These are phyloP conservation scores for Spodoptera exigua DNA, from an alignment of 2,888 invertebrate species.

Conservation along the genomic window DNA sequence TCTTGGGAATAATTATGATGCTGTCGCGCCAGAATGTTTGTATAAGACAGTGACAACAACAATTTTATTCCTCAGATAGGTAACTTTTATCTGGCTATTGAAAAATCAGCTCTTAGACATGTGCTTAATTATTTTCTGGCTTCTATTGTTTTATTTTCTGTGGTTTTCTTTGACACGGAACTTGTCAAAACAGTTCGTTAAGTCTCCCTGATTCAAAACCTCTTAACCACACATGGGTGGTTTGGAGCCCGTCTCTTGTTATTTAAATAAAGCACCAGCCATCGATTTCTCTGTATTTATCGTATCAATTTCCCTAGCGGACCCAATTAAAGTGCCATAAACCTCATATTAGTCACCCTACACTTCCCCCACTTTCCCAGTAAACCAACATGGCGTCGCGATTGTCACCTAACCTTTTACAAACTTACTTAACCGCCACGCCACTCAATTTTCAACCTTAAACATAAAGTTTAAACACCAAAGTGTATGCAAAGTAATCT, in stretches of 20 bases:
- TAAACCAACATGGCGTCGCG: constrained; percentile 87
- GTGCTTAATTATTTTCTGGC: too few relatives aligned
- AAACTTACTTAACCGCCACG: constrained; percentile 56
- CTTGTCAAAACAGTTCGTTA: neutral
- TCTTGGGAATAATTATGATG: too few relatives aligned
- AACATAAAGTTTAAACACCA: constrained; percentile 40
- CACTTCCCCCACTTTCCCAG: constrained; percentile 73
- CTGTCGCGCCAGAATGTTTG: too few relatives aligned
- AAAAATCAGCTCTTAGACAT: too few relatives aligned
- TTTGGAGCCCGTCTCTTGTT: constrained; percentile 10
- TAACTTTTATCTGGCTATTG: too few relatives aligned
- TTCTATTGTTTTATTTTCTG: too few relatives aligned
- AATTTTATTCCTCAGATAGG: too few relatives aligned
- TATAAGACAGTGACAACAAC: too few relatives aligned
- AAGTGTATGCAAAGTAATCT: constrained; percentile 38
- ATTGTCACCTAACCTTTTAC: constrained; percentile 84
- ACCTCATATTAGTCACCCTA: constrained; percentile 85
- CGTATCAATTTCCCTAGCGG: constrained; percentile 77
- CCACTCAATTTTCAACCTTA: constrained; percentile 44
- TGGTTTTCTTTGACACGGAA: too few relatives aligned
- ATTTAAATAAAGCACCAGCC: constrained; percentile 74
- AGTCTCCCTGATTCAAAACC: neutral
- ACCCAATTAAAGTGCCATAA: constrained; percentile 86
- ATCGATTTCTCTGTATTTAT: constrained; percentile 65
- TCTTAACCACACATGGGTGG: constrained; percentile 18